Conservation (phyloP, 2,888 invertebrate genomes). For the Cataglyphis livida region DNA sequence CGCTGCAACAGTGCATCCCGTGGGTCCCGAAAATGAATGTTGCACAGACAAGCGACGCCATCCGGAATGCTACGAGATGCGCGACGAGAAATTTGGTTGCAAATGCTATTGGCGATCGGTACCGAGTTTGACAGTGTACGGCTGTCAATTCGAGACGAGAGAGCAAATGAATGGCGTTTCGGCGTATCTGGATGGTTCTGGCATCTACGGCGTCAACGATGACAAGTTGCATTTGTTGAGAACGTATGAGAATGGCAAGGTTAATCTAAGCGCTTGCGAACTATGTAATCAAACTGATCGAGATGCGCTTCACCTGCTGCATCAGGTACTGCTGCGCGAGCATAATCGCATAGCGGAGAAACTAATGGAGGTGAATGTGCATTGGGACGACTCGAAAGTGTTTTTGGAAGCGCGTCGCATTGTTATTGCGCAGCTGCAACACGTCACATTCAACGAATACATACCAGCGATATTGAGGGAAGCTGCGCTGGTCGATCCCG, state of each 20-base stretch:
- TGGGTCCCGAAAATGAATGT: conserved; percentile 76
- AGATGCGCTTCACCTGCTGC: conserved; percentile 89
- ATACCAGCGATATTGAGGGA: conserved; percentile 92
- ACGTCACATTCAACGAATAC: conserved; percentile 94
- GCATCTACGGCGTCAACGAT: conserved; percentile 92
- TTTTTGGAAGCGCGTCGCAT: conserved; percentile 92
- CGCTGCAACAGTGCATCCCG: conserved; percentile 89
- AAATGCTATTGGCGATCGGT: conserved; percentile 91
- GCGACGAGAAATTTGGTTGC: conserved; percentile 84
- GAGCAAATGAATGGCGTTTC: conserved; percentile 95
- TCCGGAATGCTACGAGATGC: conserved; percentile 87
- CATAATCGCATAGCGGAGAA: conserved; percentile 93
- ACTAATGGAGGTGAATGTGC: conserved; percentile 90
- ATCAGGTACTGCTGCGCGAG: conserved; percentile 91
- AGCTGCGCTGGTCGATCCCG: conserved; percentile 89
- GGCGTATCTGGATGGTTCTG: conserved; percentile 93
- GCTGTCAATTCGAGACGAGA: conserved; percentile 87
- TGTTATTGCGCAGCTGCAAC: conserved; percentile 93
- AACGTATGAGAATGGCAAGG: conserved; percentile 90
- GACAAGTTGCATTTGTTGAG: conserved; percentile 90
- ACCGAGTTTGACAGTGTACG: conserved; percentile 85
- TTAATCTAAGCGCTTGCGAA: conserved; percentile 89
- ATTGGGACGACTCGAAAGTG: conserved; percentile 92
- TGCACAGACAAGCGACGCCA: conserved; percentile 81
- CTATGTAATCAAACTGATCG: conserved; percentile 87